A percentile compares a stretch with the other conserved stretches of the same genome.
Conservation (phyloP, 2,113 vertebrate species). For the Spheniscus mendiculus region DNA sequence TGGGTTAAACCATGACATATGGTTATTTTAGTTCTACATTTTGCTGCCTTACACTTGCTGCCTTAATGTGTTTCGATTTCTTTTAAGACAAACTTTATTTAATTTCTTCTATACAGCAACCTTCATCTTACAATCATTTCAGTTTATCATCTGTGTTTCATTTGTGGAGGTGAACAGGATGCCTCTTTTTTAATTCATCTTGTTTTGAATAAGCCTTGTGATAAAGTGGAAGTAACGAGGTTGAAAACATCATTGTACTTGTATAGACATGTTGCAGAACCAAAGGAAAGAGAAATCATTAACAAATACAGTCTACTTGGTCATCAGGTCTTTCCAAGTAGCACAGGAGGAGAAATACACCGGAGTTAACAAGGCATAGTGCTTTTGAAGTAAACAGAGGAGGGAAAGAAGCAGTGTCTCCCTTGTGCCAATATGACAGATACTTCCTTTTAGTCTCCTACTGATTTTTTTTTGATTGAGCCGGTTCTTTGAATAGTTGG, state of each 20-base stretch:
- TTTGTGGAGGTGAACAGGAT: neutral
- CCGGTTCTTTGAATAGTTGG: neutral
- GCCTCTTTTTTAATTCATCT: neutral
- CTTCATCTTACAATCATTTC: neutral
- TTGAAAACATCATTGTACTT: neutral
- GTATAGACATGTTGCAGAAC: neutral
- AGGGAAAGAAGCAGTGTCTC: neutral
- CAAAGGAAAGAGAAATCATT: neutral
- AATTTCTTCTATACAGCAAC: neutral
- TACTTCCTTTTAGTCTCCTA: neutral
- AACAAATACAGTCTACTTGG: neutral
- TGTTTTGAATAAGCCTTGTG: neutral
- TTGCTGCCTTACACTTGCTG: neutral
- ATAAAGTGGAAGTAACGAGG: neutral
- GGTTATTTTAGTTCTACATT: neutral
- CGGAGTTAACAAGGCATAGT: neutral
- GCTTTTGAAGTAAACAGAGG: neutral
- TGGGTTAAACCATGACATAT: neutral
- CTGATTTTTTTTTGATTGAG: neutral
- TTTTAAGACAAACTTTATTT: neutral
- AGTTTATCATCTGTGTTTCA: neutral
- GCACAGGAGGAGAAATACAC: neutral
- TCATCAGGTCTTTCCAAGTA: neutral
- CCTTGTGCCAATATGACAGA: neutral
- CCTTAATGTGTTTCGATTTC: neutral